Evolutionary conservation across 2,888 invertebrate species (phyloP), one percentile per base, ranked within the genome.

Genomic region (Chironomus riparius): DNA sequence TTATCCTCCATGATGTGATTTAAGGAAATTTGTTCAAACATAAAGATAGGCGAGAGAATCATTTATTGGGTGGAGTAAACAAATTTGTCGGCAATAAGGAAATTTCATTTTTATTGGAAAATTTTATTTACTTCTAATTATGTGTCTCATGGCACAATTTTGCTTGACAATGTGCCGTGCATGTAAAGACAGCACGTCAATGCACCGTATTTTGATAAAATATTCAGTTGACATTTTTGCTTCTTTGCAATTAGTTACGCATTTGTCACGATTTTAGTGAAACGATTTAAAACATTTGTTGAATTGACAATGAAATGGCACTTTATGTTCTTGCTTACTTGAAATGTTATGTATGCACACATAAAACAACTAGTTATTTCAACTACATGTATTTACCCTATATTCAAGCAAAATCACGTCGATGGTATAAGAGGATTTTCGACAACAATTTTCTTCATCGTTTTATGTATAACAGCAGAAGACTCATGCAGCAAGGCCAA

Each of bases 191-290:
- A 24, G 4, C 24, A 24, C 24, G 24, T 4, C 24, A n/a, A 28
- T 38, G 38, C 38, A 38, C 7, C 38, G 28, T n/a, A 28, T 5
- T 28, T 6, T 5, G 28, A 28, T 38, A 10, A 38, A 38, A 38
- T 38, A 56, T 56, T 56, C n/a, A 56, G 18, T 56, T 56, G 56
- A 56, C 56, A 56, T 56, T 56, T 56, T 10, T 2, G 6, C 15
- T 50, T 18, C 18, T 4, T 0, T 47, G 12, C 72, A 72, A 72
- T 72, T 72, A 62, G 72, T 18, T 62, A 61, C 71, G 28, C 61
- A 72, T 72, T 72, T 72, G 72, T 62, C 62, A 72, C 72, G 72
- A 72, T 62, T 72, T 72, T 22, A 12, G 15, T 56, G 18, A 50
- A 72, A n/a, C 61, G 61, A 61, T 61, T 72, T 56, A 24, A 62